Base-by-base conservation (phyloP, 2,888 invertebrate genomes). In the Hoplodrina ambigua region DNA sequence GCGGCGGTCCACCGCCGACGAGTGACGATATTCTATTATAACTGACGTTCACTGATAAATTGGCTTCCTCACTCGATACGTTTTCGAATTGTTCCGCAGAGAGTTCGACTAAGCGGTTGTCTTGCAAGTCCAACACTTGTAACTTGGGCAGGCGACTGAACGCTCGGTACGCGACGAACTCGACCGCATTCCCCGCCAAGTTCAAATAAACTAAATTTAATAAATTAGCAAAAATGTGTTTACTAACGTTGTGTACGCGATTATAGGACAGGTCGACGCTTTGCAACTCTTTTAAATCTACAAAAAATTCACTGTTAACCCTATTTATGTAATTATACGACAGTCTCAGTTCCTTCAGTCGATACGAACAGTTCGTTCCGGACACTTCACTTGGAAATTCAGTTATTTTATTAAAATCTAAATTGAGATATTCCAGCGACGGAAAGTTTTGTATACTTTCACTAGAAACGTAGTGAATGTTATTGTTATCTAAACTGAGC, bases 401-500 rank as follows among this genome's bases (percentile, higher is more conserved):
- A 59, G 97, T 96, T 17, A 98, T 94, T 85, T 97, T 97, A 91
- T 98, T 99, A 64, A 98, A 98, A 86, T 98, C 98, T 84, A 99
- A 94, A 90, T 98, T 98, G 33, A 98, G 95, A 91, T 98, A 98
- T 85, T 97, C 97, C 60, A 98, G 89, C 70, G 97, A 97, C 2
- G 96, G 95, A 86, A 97, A 96, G 49, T 97, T 96, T 68, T 97
- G 97, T 56, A 98, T 96, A 2, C 97, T 97, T n/a, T 97, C 96
- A 4, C 97, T 96, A 2, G 97, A 96, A 41, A 93, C 82, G 64
- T 84, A 80, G 62, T 89, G 97, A 76, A 98, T 96, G 85, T 98
- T 97, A 87, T 98, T 98, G 91, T 98, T 98, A 89, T 98, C 98
- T 82, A 98, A 90, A 0, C 98, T 97, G 59, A 98, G 95, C 98